Base-by-base conservation (phyloP, 2,888 invertebrate species). In the Hypercompe scribonia region DNA sequence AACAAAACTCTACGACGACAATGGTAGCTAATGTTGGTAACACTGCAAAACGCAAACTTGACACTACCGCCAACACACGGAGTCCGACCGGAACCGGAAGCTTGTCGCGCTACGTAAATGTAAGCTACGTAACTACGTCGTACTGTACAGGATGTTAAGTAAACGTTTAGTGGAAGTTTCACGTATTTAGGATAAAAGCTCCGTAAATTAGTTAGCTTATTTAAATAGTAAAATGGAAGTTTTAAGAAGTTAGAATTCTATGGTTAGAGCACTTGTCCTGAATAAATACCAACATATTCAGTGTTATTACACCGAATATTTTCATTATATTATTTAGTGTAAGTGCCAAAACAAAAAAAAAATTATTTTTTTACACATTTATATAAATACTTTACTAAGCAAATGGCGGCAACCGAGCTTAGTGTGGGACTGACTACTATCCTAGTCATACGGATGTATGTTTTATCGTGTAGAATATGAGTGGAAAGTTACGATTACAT, bases 41-140 rank as follows among this genome's bases (percentile, higher is more conserved):
- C 84, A 84, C 77, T 86, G 86, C 79, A 74, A 79, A 79, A 75
- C 76, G 83, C 83, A 89, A 88, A 88, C 89, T 90, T 89, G 86
- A 81, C 81, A 83, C 87, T 89, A 88, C 90, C 89, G 89, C 83
- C 82, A 82, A 81, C 83, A 80, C 74, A 77, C 78, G 71, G 81
- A 83, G 85, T 79, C 80, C 76, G 77, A 82, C 83, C 86, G 89
- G 88, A 88, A 87, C 63, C 80, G 90, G 90, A 90, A 82, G 84
- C 80, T 74, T 72, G 78, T 76, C 79, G 69, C 71, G 73, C 82
- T 79, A 84, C 80, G 80, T 72, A 77, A 84, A 84, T 81, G 79
- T 80, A 75, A 66, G 65, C 61, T 70, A 73, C 71, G 73, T 78
- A 77, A 70, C 73, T 72, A 66, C 64, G 65, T 73, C 68, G 65